phyloP scores from a whole-genome alignment of 2,797 vertebrate genomes.

The Hyperoplus lanceolatus region DNA sequence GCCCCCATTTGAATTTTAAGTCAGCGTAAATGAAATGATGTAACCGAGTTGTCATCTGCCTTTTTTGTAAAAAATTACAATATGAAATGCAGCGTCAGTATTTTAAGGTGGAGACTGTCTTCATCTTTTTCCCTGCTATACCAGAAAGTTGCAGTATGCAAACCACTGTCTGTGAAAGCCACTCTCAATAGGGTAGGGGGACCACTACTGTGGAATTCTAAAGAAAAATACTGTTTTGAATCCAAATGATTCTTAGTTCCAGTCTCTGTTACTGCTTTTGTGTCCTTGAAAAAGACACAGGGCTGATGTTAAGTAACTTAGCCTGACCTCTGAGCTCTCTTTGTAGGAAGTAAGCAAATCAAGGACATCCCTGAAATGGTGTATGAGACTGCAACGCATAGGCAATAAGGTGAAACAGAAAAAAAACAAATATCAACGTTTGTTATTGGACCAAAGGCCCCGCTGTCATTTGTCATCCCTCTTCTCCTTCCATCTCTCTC shows the following conservation, averaged over 20 bases:
- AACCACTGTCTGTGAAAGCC: conserved; percentile 32
- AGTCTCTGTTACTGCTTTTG: neutral
- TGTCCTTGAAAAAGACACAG: conserved; percentile 19
- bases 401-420: neutral
- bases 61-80: conserved; percentile 42
- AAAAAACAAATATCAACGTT: conserved; percentile 35
- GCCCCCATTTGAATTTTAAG: conserved; percentile 18
- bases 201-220: neutral
- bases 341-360: conserved; percentile 19
- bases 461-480: conserved; percentile 27
- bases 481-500: conserved; percentile 18
- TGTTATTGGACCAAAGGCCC: conserved; percentile 32
- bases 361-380: neutral
- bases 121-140: conserved; percentile 2
- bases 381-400: neutral
- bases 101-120: conserved; percentile 47
- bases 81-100: conserved; percentile 46
- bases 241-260: neutral
- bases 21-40: conserved; percentile 27
- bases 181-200: conserved; percentile 7
- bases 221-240: neutral
- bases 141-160: conserved; percentile 39
- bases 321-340: conserved; percentile 21
- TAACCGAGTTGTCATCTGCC: conserved; percentile 32
- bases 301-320: neutral